A percentile compares a stretch with the other conserved stretches of the same genome.
These are phyloP conservation scores for Platypus cylindrus DNA, from an alignment of 2,888 invertebrate genomes.

Conservation along the genomic window DNA sequence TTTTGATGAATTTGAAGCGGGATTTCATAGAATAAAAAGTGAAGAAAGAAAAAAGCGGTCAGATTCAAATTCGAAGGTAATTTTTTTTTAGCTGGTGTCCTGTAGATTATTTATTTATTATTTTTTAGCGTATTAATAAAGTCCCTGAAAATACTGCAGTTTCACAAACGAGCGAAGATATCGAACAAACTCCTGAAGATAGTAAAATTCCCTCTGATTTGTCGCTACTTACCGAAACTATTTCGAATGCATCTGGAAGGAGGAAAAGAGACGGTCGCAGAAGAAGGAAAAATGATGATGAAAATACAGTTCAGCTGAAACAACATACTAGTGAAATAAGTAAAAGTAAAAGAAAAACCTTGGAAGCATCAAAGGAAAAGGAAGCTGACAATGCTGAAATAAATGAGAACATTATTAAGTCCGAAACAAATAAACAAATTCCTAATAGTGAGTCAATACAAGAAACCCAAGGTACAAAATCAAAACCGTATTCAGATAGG, in stretches of 20 bases:
- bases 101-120: no score
- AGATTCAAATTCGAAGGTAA: no score
- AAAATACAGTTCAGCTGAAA: not conserved
- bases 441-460: not conserved
- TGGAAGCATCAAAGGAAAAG: not conserved
- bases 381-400: not conserved
- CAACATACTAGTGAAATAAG: not conserved
- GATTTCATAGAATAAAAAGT: slow-evolving; percentile 17
- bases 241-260: not conserved
- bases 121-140: no score
- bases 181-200: not conserved
- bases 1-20: slow-evolving; percentile 32
- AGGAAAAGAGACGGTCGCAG: not conserved
- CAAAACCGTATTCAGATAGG: not conserved
- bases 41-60: slow-evolving; percentile 11
- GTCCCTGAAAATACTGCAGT: not conserved
- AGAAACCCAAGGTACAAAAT: not conserved
- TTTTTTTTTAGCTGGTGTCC: no score
- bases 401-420: not conserved
- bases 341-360: not conserved
- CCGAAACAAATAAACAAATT: not conserved
- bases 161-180: not conserved
- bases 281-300: not conserved
- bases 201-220: not conserved
- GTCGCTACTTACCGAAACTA: not conserved